Percentiles rank a stretch among this genome's conserved stretches.
These are phyloP conservation scores for Rhabdomys dilectus DNA, from an alignment of 2,113 vertebrate genomes.

Conservation along the genomic window DNA sequence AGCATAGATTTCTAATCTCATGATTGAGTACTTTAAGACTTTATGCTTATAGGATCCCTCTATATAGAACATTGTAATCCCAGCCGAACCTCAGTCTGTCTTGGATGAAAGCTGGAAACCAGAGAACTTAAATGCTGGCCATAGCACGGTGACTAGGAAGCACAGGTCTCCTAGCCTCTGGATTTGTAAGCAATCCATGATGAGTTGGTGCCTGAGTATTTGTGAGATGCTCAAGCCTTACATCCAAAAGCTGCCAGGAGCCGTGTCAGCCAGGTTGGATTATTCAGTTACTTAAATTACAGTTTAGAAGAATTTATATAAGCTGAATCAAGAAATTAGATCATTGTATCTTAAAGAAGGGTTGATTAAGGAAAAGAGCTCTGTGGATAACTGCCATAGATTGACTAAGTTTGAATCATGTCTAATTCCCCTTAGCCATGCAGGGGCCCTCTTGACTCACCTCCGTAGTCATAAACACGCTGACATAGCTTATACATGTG, in stretches of 20 bases:
- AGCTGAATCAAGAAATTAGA: slow-evolving; percentile 31
- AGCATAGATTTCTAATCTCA: slow-evolving; percentile 45
- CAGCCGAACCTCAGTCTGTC: not conserved
- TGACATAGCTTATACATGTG: not conserved
- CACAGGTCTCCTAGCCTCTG: not conserved
- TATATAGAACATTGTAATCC: not conserved
- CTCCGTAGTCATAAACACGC: slow-evolving; percentile 24
- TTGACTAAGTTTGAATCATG: slow-evolving; percentile 71
- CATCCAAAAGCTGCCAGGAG: not conserved
- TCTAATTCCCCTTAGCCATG: slow-evolving; percentile 54
- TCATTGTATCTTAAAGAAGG: slow-evolving; percentile 44
- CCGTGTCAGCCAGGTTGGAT: not conserved
- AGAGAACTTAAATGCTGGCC: slow-evolving; percentile 2
- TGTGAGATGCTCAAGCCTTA: slow-evolving; percentile 17
- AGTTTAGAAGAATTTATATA: slow-evolving; percentile 30
- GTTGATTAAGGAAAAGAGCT: slow-evolving; percentile 16
- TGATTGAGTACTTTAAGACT: not conserved
- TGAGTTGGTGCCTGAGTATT: not conserved
- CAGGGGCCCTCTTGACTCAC: slow-evolving; percentile 67
- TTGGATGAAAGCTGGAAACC: not conserved
- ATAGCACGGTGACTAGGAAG: not conserved
- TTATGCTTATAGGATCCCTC: not conserved
- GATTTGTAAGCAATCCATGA: not conserved
- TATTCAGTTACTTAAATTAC: slow-evolving; percentile 20
- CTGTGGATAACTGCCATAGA: not conserved